phyloP scores from a whole-genome alignment of 2,888 invertebrate species.

The Beris morrisii region DNA sequence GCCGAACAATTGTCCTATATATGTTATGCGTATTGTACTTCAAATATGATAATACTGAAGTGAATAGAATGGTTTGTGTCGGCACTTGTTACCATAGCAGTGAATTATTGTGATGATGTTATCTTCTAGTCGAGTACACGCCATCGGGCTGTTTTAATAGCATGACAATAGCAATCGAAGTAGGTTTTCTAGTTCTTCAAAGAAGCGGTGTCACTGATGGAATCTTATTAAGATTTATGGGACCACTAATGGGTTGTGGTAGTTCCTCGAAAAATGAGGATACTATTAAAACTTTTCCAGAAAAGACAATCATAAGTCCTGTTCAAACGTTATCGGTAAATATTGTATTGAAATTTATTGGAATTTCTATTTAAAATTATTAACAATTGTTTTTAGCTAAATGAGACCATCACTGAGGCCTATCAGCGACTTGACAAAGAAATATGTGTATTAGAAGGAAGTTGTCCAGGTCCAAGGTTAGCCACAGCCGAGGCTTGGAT shows the following conservation, averaged over 20 bases:
- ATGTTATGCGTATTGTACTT: no score
- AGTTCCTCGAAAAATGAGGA: constrained; percentile 18
- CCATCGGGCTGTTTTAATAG: no score
- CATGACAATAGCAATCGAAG: no score
- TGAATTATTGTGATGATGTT: no score
- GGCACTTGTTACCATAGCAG: no score
- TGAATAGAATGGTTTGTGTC: no score
- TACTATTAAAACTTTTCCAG: constrained; percentile 10
- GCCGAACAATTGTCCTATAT: no score
- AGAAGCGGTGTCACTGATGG: background rate
- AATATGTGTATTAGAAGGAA: constrained; percentile 50
- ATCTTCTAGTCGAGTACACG: no score
- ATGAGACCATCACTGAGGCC: constrained; percentile 46
- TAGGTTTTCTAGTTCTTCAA: no score
- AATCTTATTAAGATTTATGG: constrained; percentile 16
- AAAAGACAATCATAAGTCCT: background rate
- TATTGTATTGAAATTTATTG: background rate
- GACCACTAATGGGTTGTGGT: constrained; percentile 27
- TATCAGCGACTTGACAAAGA: constrained; percentile 51
- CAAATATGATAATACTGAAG: no score
- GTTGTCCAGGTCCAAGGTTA: constrained; percentile 53
- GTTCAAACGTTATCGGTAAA: background rate
- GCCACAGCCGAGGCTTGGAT: constrained; percentile 55
- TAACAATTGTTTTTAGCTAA: background rate
- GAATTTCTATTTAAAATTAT: background rate